Percentiles rank a stretch among this genome's conserved stretches.
Evolutionary conservation across 2,888 invertebrate species (phyloP).

Genomic region (Notodromas monacha): DNA sequence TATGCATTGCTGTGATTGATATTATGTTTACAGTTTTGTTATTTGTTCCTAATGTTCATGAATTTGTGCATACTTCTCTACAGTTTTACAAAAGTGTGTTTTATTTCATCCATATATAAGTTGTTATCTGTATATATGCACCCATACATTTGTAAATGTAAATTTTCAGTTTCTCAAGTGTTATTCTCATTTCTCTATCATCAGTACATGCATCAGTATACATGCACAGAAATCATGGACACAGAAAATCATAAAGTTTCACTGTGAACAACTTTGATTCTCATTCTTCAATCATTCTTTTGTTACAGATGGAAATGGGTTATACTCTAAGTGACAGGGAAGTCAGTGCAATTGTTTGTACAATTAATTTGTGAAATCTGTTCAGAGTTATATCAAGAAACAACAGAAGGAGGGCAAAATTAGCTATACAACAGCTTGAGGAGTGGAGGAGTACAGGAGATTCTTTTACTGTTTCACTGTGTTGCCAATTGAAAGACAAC

Average conservation of each 20-base stretch:
- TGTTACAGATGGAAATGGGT: not conserved
- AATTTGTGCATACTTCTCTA: not conserved
- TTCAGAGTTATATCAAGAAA: not conserved
- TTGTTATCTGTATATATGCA: too few relatives aligned
- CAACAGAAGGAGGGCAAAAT: not conserved
- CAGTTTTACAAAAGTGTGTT: too few relatives aligned
- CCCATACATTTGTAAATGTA: not conserved
- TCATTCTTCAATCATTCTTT: not conserved
- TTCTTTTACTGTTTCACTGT: not conserved
- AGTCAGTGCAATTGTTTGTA: conserved; percentile 1
- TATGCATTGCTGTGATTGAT: not conserved
- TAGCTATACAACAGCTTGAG: not conserved
- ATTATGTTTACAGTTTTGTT: not conserved
- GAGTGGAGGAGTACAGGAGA: not conserved
- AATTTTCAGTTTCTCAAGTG: not conserved
- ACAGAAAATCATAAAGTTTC: too few relatives aligned
- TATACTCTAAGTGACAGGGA: not conserved
- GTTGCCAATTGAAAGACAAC: not conserved
- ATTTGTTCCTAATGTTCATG: not conserved
- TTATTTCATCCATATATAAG: too few relatives aligned
- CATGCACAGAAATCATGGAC: too few relatives aligned
- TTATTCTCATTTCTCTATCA: too few relatives aligned
- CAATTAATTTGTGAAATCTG: not conserved
- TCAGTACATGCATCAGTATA: too few relatives aligned
- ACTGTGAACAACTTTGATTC: too few relatives aligned